Percentiles rank a stretch among this genome's conserved stretches.
phyloP scores from a whole-genome alignment of 2,113 vertebrate species.

The Lipophrys pholis region DNA sequence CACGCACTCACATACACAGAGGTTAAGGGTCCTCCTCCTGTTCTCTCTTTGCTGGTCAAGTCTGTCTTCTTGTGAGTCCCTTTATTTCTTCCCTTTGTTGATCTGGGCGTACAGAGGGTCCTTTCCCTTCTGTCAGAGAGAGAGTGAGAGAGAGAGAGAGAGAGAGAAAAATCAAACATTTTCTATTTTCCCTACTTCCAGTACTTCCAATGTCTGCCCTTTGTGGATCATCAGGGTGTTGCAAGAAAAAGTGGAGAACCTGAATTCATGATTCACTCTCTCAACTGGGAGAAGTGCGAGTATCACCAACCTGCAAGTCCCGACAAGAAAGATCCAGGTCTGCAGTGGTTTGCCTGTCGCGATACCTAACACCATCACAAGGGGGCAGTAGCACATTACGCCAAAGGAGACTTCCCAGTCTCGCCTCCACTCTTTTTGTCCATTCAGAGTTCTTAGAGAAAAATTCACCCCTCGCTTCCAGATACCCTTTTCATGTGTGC shows the following conservation, averaged over 20 bases:
- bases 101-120: constrained; percentile 97
- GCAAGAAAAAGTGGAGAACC: constrained; percentile 10
- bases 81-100: constrained; percentile 96
- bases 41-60: constrained; percentile 75
- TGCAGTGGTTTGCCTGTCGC: background rate
- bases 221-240: background rate
- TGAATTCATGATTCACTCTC: constrained; percentile 10
- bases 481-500: background rate
- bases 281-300: constrained; percentile 4
- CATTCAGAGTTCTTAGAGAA: background rate
- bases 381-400: constrained; percentile 74
- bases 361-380: constrained; percentile 54
- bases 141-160: background rate
- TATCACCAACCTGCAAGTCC: constrained; percentile 18
- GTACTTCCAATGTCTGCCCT: background rate
- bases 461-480: constrained; percentile 8
- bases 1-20: constrained; percentile 49
- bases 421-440: background rate
- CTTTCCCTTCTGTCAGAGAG: constrained; percentile 85
- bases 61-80: constrained; percentile 73
- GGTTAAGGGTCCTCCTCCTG: constrained; percentile 73
- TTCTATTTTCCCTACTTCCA: background rate
- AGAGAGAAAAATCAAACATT: constrained; percentile 10
- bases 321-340: background rate
- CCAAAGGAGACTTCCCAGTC: background rate